A percentile compares a stretch with the other conserved stretches of the same genome.
Conservation (phyloP, 2,113 vertebrate genomes). For the Heterotilapia buettikoferi region DNA sequence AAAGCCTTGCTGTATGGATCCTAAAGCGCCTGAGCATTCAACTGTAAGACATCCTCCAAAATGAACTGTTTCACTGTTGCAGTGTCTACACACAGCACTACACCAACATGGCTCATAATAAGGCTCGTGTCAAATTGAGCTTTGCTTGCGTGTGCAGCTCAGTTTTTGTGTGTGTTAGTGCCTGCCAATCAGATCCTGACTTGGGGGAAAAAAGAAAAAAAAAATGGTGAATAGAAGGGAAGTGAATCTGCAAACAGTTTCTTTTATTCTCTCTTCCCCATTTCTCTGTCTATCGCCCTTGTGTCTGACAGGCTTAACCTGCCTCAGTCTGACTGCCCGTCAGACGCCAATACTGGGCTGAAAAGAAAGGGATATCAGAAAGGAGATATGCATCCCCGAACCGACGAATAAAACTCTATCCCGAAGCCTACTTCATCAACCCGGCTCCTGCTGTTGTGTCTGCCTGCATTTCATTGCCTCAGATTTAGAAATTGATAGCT, state of each 20-base stretch:
- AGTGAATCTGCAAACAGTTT: slow-evolving; percentile 54
- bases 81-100: not conserved
- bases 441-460: slow-evolving; percentile 11
- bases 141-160: not conserved
- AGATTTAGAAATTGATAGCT: slow-evolving; percentile 1
- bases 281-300: slow-evolving; percentile 10
- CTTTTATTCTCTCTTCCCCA: slow-evolving; percentile 37
- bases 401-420: not conserved
- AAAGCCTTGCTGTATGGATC: not conserved
- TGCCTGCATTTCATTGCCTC: slow-evolving; percentile 5
- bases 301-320: not conserved
- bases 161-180: not conserved
- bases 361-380: not conserved
- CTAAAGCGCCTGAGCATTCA: slow-evolving; percentile 9
- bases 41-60: not conserved
- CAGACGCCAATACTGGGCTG: not conserved
- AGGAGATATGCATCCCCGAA: slow-evolving; percentile 6
- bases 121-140: slow-evolving; percentile 4
- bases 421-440: not conserved
- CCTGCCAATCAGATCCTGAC: slow-evolving; percentile 5
- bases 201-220: not conserved
- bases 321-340: slow-evolving; percentile 4
- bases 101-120: not conserved
- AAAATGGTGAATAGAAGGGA: not conserved
- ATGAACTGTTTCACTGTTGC: slow-evolving; percentile 10